Conservation (phyloP, 1,140 invertebrate species). For the Eueides isabella region DNA sequence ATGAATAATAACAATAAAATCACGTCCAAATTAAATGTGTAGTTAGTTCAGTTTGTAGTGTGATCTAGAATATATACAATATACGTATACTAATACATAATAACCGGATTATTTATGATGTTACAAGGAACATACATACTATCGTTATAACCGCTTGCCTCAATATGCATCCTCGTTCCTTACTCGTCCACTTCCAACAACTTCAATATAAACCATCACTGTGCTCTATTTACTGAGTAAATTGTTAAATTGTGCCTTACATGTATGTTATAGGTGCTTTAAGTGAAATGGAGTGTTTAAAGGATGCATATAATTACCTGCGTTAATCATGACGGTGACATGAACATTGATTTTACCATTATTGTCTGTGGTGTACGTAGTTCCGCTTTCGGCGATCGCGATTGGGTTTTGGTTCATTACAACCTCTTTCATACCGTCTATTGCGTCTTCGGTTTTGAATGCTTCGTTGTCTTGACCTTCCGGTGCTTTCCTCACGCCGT, state of each 20-base stretch:
- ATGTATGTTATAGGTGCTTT: constrained; percentile 56
- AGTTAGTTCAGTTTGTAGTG: not conserved
- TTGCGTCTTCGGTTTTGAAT: constrained; percentile 83
- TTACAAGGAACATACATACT: constrained; percentile 36
- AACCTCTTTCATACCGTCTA: constrained; percentile 82
- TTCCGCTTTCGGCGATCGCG: constrained; percentile 75
- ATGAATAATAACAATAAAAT: not conserved
- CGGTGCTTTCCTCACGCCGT: constrained; percentile 85
- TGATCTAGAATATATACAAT: not conserved
- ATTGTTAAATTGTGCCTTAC: constrained; percentile 62
- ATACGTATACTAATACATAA: not conserved
- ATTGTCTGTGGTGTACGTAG: constrained; percentile 87
- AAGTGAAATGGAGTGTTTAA: constrained; percentile 66
- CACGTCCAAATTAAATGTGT: not conserved
- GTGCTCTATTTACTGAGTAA: constrained; percentile 42
- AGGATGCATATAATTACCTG: constrained; percentile 84
- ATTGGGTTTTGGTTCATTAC: constrained; percentile 69
- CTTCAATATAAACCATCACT: constrained; percentile 42
- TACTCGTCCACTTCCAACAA: constrained; percentile 54
- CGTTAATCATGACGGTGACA: constrained; percentile 89
- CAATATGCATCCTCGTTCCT: constrained; percentile 78
- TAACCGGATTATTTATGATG: constrained; percentile 5
- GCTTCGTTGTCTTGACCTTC: constrained; percentile 91
- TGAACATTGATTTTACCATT: constrained; percentile 96
- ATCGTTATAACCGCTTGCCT: constrained; percentile 65